Percentiles rank a stretch among this genome's conserved stretches.
Evolutionary conservation across 2,113 vertebrate species (phyloP).

Genomic region (Chascanopsetta lugubris): DNA sequence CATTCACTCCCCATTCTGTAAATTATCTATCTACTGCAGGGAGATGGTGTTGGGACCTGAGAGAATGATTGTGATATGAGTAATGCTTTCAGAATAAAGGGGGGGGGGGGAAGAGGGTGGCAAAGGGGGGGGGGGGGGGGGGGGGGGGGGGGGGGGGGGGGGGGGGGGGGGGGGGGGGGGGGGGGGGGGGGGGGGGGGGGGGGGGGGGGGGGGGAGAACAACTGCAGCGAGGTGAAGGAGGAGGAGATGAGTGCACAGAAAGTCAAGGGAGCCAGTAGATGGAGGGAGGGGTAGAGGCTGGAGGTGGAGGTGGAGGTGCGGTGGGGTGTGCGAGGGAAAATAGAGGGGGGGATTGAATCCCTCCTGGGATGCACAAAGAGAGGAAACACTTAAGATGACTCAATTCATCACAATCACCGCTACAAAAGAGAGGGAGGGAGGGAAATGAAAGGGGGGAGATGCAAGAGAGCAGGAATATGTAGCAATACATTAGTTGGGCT

Average conservation of each 20-base stretch:
- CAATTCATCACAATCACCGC: constrained; percentile 78
- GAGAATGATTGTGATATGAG: constrained; percentile 56
- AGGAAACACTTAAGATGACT: constrained; percentile 80
- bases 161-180: not conserved
- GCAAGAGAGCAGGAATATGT: constrained; percentile 42
- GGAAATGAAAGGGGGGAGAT: constrained; percentile 32
- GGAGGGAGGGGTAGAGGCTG: too few species aligned
- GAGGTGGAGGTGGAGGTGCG: too few species aligned
- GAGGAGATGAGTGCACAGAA: constrained; percentile 49
- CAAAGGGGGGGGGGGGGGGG: not conserved
- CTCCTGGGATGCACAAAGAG: constrained; percentile 67
- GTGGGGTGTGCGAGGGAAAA: constrained; percentile 27
- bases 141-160: not conserved
- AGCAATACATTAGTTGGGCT: constrained; percentile 61
- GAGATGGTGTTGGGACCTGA: constrained; percentile 29
- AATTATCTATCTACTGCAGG: constrained; percentile 67
- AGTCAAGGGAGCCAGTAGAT: constrained; percentile 36
- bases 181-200: constrained; percentile 19
- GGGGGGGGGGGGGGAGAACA: constrained; percentile 25
- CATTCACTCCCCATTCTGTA: constrained; percentile 54
- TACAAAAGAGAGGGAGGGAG: constrained; percentile 48
- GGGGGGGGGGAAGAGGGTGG: constrained; percentile 18
- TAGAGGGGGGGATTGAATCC: constrained; percentile 60
- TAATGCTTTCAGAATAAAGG: constrained; percentile 56
- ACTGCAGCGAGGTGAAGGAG: constrained; percentile 53